Evolutionary conservation across 2,888 invertebrate species (phyloP).

Genomic region (Tanypteryx hageni): DNA sequence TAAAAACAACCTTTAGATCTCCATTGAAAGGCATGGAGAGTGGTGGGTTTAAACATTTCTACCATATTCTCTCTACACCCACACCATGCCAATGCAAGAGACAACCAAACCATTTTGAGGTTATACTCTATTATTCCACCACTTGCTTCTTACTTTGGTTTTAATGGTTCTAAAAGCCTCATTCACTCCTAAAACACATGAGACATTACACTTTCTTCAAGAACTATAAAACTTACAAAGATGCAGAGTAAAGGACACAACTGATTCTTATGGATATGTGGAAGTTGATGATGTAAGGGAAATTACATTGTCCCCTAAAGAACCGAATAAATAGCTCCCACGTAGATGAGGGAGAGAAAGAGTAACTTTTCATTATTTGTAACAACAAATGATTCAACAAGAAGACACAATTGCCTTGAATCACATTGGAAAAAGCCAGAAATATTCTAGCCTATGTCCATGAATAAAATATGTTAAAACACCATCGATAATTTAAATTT

Average conservation of each 20-base stretch:
- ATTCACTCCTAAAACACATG: slow-evolving; percentile 46
- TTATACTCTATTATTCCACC: slow-evolving; percentile 40
- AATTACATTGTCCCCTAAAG: slow-evolving; percentile 53
- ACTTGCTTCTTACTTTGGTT: slow-evolving; percentile 53
- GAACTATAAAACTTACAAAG: slow-evolving; percentile 58
- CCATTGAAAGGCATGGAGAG: slow-evolving; percentile 55
- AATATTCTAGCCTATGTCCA: slow-evolving; percentile 1
- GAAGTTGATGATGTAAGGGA: slow-evolving; percentile 50
- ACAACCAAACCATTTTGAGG: slow-evolving; percentile 42
- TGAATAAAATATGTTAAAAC: background rate
- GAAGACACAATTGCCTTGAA: slow-evolving; percentile 38
- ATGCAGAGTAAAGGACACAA: slow-evolving; percentile 46
- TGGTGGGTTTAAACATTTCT: slow-evolving; percentile 52
- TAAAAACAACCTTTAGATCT: slow-evolving; percentile 57
- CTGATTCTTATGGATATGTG: slow-evolving; percentile 22
- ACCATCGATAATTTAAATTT: slow-evolving; percentile 27
- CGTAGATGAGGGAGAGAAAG: slow-evolving; percentile 14
- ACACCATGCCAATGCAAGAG: slow-evolving; percentile 56
- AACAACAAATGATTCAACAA: slow-evolving; percentile 49
- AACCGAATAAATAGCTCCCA: slow-evolving; percentile 54
- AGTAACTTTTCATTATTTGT: slow-evolving; percentile 14
- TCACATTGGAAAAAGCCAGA: slow-evolving; percentile 35
- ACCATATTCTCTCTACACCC: slow-evolving; percentile 19
- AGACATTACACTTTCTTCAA: slow-evolving; percentile 9
- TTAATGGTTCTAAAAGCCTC: slow-evolving; percentile 49